Evolutionary conservation across 2,888 invertebrate species (phyloP).

Genomic region (Euzetes globulus): DNA sequence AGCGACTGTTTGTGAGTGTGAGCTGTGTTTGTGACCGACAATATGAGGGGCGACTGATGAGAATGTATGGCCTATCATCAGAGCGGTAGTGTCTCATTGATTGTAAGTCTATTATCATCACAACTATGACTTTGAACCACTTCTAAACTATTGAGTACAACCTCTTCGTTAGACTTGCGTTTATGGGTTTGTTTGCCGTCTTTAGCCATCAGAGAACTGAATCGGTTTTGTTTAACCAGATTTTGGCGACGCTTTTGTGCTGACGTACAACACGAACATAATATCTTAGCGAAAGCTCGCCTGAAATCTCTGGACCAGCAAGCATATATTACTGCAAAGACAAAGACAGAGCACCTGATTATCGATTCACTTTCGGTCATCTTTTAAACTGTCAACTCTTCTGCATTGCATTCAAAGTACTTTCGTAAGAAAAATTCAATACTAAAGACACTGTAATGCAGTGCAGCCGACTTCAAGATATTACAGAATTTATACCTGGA

Average conservation of each 20-base stretch:
- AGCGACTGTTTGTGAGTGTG: too few relatives aligned
- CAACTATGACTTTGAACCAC: not conserved
- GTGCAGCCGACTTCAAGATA: too few relatives aligned
- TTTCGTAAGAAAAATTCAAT: too few relatives aligned
- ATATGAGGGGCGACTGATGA: not conserved
- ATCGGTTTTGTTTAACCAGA: not conserved
- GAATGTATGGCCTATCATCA: not conserved
- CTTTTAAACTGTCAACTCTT: not conserved
- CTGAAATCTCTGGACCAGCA: constrained; percentile 91
- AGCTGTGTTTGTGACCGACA: not conserved
- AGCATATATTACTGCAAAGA: constrained; percentile 98
- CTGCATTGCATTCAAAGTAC: not conserved
- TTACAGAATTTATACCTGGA: not conserved
- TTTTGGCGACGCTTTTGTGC: not conserved
- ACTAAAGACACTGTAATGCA: too few relatives aligned
- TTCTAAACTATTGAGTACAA: not conserved
- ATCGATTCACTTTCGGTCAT: constrained; percentile 46
- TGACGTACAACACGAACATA: constrained; percentile 63
- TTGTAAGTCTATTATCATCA: not conserved
- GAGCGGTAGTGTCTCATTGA: not conserved
- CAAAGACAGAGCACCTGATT: constrained; percentile 90
- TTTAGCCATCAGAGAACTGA: not conserved
- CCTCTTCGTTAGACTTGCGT: not conserved
- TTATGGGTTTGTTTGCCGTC: not conserved
- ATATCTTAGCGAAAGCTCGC: constrained; percentile 78